These are phyloP conservation scores for Hemiprocne comata DNA, from an alignment of 2,113 vertebrate species.

Conservation along the genomic window DNA sequence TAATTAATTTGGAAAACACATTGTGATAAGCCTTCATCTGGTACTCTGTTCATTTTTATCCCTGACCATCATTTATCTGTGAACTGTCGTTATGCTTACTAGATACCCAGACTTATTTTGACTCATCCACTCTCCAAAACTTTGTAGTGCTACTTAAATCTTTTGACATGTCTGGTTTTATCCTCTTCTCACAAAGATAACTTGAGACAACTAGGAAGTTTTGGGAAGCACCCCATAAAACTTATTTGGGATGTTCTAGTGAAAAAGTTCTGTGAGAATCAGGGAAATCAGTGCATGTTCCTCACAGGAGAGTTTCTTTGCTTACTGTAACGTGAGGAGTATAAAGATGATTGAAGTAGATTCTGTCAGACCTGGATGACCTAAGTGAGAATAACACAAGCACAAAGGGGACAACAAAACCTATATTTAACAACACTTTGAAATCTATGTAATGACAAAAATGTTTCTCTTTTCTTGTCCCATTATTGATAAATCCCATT, in stretches of 20 bases:
- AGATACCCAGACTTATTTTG: neutral
- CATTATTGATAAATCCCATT: neutral
- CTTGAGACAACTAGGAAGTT: neutral
- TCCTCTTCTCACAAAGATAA: neutral
- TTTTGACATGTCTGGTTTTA: neutral
- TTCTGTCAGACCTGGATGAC: neutral
- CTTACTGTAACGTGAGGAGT: neutral
- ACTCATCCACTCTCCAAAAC: neutral
- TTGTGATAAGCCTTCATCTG: neutral
- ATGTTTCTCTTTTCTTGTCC: neutral
- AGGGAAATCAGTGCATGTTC: neutral
- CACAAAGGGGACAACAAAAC: neutral
- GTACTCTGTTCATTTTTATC: neutral
- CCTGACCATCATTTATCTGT: neutral
- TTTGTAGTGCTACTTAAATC: neutral
- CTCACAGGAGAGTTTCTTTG: neutral
- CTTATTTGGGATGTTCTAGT: neutral
- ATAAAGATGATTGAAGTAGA: neutral
- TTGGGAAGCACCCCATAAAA: neutral
- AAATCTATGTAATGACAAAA: neutral
- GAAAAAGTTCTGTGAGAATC: neutral
- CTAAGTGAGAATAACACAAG: neutral
- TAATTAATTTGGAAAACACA: neutral
- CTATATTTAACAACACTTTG: neutral
- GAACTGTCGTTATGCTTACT: neutral